Evolutionary conservation across 2,797 vertebrate genomes (phyloP).

Genomic region (Benthosema pterotum): DNA sequence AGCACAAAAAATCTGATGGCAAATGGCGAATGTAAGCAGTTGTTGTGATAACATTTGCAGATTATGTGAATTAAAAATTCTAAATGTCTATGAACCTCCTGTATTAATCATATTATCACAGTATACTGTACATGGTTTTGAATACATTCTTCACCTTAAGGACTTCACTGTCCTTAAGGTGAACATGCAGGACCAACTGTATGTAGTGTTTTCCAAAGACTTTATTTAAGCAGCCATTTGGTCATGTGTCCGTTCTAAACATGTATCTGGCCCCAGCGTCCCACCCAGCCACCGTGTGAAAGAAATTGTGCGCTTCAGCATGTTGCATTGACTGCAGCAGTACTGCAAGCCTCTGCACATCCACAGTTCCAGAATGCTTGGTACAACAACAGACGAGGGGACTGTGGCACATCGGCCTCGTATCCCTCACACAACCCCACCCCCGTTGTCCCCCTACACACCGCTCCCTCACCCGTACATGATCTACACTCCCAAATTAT

Average conservation of each 20-base stretch:
- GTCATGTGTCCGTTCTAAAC: slow-evolving; percentile 52
- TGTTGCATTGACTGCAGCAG: slow-evolving; percentile 79
- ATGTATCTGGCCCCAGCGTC: slow-evolving; percentile 46
- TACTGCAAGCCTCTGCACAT: slow-evolving; percentile 85
- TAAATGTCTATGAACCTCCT: background rate
- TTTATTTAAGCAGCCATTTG: slow-evolving; percentile 23
- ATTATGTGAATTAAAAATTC: background rate
- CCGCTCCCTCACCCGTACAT: slow-evolving; percentile 14
- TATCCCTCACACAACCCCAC: slow-evolving; percentile 32
- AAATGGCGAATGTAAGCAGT: background rate
- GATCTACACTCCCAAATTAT: slow-evolving; percentile 27
- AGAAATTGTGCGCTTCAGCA: slow-evolving; percentile 84
- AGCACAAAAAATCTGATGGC: too few species aligned
- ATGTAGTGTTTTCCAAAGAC: background rate
- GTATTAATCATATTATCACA: background rate
- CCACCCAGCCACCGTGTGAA: slow-evolving; percentile 68
- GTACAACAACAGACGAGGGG: slow-evolving; percentile 71
- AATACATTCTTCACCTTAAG: background rate
- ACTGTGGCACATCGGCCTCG: slow-evolving; percentile 39
- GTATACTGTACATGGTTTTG: slow-evolving; percentile 2
- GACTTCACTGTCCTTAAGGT: slow-evolving; percentile 8
- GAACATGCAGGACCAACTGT: slow-evolving; percentile 11
- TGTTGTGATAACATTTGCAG: background rate
- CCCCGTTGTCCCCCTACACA: slow-evolving; percentile 20
- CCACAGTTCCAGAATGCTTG: slow-evolving; percentile 79